Base-by-base conservation (phyloP, 2,797 vertebrate species). In the Hirundo rustica region DNA sequence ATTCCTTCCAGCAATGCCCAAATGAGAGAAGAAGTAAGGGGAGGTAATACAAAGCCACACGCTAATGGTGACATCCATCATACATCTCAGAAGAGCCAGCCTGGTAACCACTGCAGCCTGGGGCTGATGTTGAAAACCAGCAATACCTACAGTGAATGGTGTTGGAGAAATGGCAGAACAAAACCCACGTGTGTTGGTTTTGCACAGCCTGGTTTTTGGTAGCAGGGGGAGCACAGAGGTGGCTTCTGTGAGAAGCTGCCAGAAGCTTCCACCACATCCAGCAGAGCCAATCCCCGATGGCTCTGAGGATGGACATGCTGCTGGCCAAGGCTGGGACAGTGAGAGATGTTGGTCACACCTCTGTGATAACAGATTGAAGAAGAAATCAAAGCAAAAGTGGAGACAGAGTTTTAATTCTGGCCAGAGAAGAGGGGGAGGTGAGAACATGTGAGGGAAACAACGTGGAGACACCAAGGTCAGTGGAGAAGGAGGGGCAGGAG, bases 201-300 rank as follows among this genome's bases (percentile, higher is more conserved):
- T 66, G 21, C 16, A 18, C 0, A 0, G 14, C 18, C 22, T 67
- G 32, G 14, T 8, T 58, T 66, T 67, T 22, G 30, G 21, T 32
- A 26, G 26, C 1, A 0, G 16, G 6, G 8, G 3, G 1, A 4
- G 4, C 7, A 50, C 16, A 11, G 16, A 30, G 1, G 14, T 25
- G 13, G 3, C 7, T 48, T 20, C 60, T 65, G 21, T 65, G 44
- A 65, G 60, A 34, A 74, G 32, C 48, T 38, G 21, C 67, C 7
- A 4, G 55, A 61, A 32, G 21, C 32, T 66, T 66, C 70, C 44
- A 50, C 17, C 11, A 3, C 8, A 7, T 84, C 17, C 2, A 3
- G 11, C 51, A 84, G 36, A 50, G 5, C 13, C 14, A 44, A 1
- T 30, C 11, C 17, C 36, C 44, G 61, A 9, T 66, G 36, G 44